phyloP scores from a whole-genome alignment of 2,113 vertebrate species.

The Rhagologus leucostigma region DNA sequence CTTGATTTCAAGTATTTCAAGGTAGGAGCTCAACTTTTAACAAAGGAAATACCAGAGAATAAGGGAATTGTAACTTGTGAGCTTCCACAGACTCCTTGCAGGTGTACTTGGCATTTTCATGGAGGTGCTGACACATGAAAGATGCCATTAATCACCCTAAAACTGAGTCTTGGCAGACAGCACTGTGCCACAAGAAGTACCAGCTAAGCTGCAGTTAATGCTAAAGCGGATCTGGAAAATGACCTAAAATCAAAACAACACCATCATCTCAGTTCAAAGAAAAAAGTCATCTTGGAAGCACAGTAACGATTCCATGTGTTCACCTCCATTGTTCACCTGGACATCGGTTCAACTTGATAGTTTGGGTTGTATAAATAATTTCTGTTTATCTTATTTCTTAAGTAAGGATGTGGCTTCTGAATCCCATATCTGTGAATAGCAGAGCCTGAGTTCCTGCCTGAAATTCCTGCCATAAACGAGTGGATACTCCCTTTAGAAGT shows the following conservation, averaged over 20 bases:
- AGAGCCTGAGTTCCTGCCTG: background rate
- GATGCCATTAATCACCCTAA: background rate
- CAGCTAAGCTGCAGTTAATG: background rate
- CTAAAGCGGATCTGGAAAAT: slow-evolving; percentile 7
- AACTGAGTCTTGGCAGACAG: background rate
- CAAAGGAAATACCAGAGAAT: background rate
- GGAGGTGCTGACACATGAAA: background rate
- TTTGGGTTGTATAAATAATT: background rate
- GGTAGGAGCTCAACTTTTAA: background rate
- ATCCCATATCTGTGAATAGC: background rate
- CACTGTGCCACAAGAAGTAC: background rate
- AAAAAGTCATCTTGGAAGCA: background rate
- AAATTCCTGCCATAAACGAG: background rate
- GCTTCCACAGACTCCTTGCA: background rate
- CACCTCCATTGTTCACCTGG: background rate
- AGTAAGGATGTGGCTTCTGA: background rate
- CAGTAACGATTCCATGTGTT: background rate
- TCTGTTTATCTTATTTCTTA: background rate
- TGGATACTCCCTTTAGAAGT: background rate
- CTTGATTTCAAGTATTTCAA: background rate
- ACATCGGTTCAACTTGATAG: background rate
- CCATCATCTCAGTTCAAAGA: background rate
- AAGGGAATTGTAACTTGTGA: background rate
- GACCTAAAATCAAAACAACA: background rate
- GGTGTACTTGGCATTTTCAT: background rate